These are phyloP conservation scores for Corythornis vintsioides DNA, from an alignment of 2,113 vertebrate genomes.

Conservation along the genomic window DNA sequence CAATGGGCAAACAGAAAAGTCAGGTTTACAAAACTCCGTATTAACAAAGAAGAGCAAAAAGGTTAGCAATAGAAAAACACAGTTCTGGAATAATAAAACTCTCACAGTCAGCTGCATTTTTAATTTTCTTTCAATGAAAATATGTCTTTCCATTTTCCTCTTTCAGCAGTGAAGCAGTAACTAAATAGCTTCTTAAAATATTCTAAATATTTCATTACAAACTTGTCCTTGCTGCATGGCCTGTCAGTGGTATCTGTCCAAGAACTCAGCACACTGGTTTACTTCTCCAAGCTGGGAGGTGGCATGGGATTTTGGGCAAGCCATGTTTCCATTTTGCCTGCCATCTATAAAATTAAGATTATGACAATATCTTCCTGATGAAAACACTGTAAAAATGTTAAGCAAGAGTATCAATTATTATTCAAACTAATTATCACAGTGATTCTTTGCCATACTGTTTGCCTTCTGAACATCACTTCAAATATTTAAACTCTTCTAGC, in stretches of 20 bases:
- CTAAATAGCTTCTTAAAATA: background rate
- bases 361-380: background rate
- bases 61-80: background rate
- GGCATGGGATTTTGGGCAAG: background rate
- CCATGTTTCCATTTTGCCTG: background rate
- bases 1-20: background rate
- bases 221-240: background rate
- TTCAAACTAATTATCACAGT: conserved; percentile 8
- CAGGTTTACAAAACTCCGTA: background rate
- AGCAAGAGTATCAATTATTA: background rate
- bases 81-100: background rate
- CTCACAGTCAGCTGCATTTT: background rate
- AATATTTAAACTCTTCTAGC: conserved; percentile 32
- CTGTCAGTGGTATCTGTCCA: background rate
- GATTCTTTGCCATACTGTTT: background rate
- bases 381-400: background rate
- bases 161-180: background rate
- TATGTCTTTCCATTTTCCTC: background rate
- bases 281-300: background rate
- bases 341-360: background rate
- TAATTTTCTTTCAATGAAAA: background rate
- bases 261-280: background rate
- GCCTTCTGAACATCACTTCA: conserved; percentile 21
- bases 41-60: background rate
- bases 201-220: background rate